Evolutionary conservation across 2,888 invertebrate genomes (phyloP).

Genomic region (Acleris laterana): DNA sequence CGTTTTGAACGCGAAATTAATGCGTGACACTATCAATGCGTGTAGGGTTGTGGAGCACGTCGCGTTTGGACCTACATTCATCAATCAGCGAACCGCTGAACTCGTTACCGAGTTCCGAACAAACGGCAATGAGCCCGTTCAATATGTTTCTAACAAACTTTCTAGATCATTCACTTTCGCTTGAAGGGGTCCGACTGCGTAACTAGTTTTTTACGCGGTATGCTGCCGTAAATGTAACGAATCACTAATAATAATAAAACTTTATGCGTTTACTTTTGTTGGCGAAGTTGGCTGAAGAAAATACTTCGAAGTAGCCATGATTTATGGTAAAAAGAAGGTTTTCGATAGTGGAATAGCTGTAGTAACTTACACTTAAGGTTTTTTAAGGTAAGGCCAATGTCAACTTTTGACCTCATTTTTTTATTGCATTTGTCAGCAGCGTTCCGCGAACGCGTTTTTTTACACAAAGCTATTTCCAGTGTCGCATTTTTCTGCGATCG

Average conservation of each 20-base stretch:
- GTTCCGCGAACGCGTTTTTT: no score
- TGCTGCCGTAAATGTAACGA: constrained; percentile 33
- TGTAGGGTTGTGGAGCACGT: constrained; percentile 45
- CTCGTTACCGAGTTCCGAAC: constrained; percentile 76
- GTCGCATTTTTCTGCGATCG: no score
- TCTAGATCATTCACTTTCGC: constrained; percentile 80
- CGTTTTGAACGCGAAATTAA: constrained; percentile 58
- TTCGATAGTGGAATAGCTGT: no score
- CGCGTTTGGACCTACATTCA: constrained; percentile 60
- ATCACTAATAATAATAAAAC: constrained; percentile 37
- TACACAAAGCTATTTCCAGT: no score
- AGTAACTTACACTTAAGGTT: no score
- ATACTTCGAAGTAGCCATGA: constrained; percentile 4
- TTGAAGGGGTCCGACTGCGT: constrained; percentile 56
- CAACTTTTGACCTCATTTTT: no score
- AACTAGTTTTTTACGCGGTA: constrained; percentile 48
- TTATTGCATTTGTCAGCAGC: no score
- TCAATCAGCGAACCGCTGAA: constrained; percentile 77
- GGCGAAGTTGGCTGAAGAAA: constrained; percentile 10
- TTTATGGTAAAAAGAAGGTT: constrained; percentile 41
- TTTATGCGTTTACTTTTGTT: constrained; percentile 33
- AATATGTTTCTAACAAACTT: constrained; percentile 74
- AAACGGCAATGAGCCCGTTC: constrained; percentile 66
- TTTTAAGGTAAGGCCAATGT: no score
- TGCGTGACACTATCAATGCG: constrained; percentile 69